Conservation (phyloP, 1,140 invertebrate genomes). For the Melipona quadrifasciata region DNA sequence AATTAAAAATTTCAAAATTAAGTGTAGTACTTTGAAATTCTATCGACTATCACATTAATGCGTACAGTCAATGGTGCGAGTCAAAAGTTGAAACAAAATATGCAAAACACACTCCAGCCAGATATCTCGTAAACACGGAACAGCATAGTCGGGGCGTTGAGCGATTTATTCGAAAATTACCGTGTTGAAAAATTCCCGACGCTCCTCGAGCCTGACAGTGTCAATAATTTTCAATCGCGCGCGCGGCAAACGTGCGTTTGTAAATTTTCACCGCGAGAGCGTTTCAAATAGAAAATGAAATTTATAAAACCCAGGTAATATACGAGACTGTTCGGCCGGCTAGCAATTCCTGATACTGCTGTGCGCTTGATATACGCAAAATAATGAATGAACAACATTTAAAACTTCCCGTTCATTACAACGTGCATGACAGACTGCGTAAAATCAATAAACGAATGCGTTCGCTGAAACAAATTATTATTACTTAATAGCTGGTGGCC, state of each 20-base stretch:
- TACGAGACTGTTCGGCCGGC: neutral
- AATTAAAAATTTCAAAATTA: neutral
- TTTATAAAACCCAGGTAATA: neutral
- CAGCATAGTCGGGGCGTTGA: neutral
- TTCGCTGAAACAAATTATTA: constrained; percentile 53
- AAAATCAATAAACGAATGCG: constrained; percentile 61
- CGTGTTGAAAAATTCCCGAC: neutral
- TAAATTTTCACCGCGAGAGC: neutral
- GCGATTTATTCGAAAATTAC: neutral
- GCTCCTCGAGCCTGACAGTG: neutral
- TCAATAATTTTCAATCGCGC: neutral
- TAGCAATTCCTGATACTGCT: neutral
- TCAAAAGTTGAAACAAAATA: neutral
- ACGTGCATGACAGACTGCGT: constrained; percentile 28
- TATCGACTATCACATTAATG: too few relatives aligned
- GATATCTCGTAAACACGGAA: neutral
- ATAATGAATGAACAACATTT: constrained; percentile 42
- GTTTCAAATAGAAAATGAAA: neutral
- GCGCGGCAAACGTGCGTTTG: neutral
- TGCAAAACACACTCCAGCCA: neutral
- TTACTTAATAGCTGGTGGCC: constrained; percentile 49
- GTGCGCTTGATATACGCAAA: neutral
- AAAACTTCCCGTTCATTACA: constrained; percentile 32
- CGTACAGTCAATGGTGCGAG: too few relatives aligned
- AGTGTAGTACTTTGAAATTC: too few relatives aligned